A percentile compares a stretch with the other conserved stretches of the same genome.
phyloP scores from a whole-genome alignment of 2,888 invertebrate genomes.

The Lymantria dispar region DNA sequence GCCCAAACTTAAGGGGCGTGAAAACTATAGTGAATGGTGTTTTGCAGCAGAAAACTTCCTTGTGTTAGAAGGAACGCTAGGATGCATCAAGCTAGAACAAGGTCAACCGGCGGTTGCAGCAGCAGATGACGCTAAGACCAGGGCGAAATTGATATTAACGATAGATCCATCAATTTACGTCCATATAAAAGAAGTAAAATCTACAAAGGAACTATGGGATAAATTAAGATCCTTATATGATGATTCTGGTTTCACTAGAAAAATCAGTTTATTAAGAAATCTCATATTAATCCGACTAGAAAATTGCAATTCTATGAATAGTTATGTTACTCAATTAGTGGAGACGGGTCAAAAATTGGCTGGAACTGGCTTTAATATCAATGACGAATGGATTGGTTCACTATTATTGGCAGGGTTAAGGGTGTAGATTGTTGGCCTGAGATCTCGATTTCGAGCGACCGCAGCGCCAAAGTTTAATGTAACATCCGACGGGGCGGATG shows the following conservation, averaged over 20 bases:
- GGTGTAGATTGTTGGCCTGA: no score
- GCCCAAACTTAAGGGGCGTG: neutral
- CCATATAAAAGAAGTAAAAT: slow-evolving; percentile 1
- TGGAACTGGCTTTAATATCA: slow-evolving; percentile 9
- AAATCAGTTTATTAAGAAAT: slow-evolving; percentile 1
- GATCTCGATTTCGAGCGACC: no score
- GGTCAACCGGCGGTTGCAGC: neutral
- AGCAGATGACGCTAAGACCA: slow-evolving; percentile 3
- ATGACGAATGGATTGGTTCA: slow-evolving; percentile 7
- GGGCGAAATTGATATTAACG: slow-evolving; percentile 2
- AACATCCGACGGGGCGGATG: no score
- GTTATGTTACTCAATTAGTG: slow-evolving; percentile 6
- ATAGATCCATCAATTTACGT: slow-evolving; percentile 3
- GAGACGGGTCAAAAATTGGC: slow-evolving; percentile 9
- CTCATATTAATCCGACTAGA: slow-evolving; percentile 6
- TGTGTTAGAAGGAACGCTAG: slow-evolving; percentile 1
- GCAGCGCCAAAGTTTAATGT: no score
- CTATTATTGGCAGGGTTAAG: slow-evolving; percentile 2
- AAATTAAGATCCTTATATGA: slow-evolving; percentile 2
- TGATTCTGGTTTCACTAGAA: slow-evolving; percentile 3
- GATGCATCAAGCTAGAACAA: slow-evolving; percentile 1
- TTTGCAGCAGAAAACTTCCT: slow-evolving; percentile 6
- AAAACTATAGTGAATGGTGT: slow-evolving; percentile 2
- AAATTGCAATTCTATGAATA: slow-evolving; percentile 2
- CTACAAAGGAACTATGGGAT: neutral